Evolutionary conservation across 2,888 invertebrate genomes (phyloP).

Genomic region (Hydrotaea cyrtoneurina): DNA sequence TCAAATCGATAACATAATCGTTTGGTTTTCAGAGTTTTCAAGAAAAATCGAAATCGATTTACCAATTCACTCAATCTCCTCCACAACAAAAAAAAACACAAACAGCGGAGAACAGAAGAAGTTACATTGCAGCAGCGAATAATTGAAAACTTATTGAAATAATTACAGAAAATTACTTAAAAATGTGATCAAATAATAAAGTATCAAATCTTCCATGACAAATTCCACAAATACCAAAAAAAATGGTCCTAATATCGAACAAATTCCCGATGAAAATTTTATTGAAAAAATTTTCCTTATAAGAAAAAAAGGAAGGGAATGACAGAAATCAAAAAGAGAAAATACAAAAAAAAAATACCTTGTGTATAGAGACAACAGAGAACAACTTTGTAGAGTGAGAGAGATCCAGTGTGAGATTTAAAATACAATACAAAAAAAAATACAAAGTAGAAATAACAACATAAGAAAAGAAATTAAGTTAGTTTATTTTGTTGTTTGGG

Average conservation of each 20-base stretch:
- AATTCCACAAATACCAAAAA: background rate
- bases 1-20: no score
- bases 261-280: constrained; percentile 2
- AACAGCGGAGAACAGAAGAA: constrained; percentile 56
- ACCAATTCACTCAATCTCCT: background rate
- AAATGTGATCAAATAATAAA: constrained; percentile 50
- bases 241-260: background rate
- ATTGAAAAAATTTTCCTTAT: constrained; percentile 46
- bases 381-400: constrained; percentile 28
- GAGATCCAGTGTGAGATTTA: constrained; percentile 37
- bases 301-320: constrained; percentile 49
- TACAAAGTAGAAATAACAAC: constrained; percentile 53
- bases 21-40: no score
- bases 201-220: background rate
- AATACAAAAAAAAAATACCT: constrained; percentile 57
- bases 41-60: background rate
- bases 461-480: constrained; percentile 44
- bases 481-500: constrained; percentile 50
- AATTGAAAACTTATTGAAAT: constrained; percentile 3
- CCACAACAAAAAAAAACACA: constrained; percentile 44
- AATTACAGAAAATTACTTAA: constrained; percentile 28
- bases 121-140: constrained; percentile 42
- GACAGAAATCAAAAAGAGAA: constrained; percentile 48
- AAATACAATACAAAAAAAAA: no score
- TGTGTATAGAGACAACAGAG: constrained; percentile 45